Evolutionary conservation across 2,888 invertebrate genomes (phyloP), one percentile per base, ranked within the genome.

Genomic region (Automeris io): DNA sequence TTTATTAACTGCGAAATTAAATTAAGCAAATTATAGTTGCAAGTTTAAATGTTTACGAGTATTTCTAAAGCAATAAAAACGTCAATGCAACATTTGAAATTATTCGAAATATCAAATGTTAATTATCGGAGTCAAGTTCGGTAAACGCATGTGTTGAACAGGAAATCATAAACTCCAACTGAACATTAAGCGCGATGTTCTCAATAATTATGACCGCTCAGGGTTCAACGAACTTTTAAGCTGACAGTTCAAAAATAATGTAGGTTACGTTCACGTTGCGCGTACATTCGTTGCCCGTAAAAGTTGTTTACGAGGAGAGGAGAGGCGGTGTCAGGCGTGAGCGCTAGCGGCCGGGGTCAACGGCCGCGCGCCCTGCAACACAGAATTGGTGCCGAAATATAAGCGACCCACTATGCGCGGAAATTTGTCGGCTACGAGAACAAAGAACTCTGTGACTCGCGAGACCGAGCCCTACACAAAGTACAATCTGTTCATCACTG

Each of bases 211-310:
- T 70, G 69, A 73, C 71, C 69, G 69, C 58, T 60, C 54, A 51
- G 75, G 67, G 86, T 70, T 75, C 86, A 79, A 75, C 71, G 86
- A 83, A 80, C 86, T 74, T 71, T 70, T 60, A 63, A 77, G 80
- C 83, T 81, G 82, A 82, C 86, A 82, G 81, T 79, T 82, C 80
- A 82, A 85, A 85, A 83, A 81, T 83, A 77, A 86, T 83, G 82
- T 86, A 71, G 86, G 86, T 83, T 85, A 85, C 83, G 86, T 77
- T 85, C 82, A 79, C 75, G 82, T 80, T 70, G 81, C 80, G 81
- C 74, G 80, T 82, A 81, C 81, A 79, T 77, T 79, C 70, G 74
- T 72, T 74, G 81, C 71, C 82, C 82, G 83, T 83, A 82, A 81
- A 82, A 80, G 82, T 77, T 82, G 75, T 79, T 81, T 81, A 82